A percentile compares a stretch with the other conserved stretches of the same genome.
phyloP scores from a whole-genome alignment of 2,888 invertebrate species.

The Leuctra nigra region DNA sequence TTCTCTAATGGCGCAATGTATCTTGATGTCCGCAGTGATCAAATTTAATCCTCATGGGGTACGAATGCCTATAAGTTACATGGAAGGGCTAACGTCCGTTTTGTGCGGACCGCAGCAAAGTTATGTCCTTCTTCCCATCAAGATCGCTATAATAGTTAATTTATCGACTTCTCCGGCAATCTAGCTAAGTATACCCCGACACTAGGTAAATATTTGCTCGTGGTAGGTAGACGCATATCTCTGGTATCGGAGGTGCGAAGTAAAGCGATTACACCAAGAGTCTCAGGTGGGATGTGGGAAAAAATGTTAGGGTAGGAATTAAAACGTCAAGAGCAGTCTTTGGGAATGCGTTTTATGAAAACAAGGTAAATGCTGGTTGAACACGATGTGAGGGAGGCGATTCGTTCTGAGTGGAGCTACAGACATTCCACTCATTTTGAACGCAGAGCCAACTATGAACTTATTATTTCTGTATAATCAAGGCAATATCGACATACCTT shows the following conservation, averaged over 20 bases:
- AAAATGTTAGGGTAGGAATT: background rate
- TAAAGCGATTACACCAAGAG: no score
- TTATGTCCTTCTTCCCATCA: constrained; percentile 10
- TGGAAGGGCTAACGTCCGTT: constrained; percentile 46
- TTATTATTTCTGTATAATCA: no score
- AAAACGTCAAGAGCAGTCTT: background rate
- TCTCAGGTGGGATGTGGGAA: no score
- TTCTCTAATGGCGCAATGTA: constrained; percentile 45
- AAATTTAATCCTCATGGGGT: constrained; percentile 44
- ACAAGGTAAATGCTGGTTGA: no score
- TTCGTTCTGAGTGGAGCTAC: no score
- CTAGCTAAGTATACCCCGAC: constrained; percentile 8
- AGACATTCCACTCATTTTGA: no score
- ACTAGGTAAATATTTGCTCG: constrained; percentile 6
- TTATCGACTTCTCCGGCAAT: constrained; percentile 11
- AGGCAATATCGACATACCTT: no score
- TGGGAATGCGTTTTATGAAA: background rate
- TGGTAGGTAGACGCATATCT: no score
- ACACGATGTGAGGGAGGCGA: no score
- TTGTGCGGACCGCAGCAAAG: constrained; percentile 38
- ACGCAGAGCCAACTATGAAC: no score
- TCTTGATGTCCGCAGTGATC: constrained; percentile 46
- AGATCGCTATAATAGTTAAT: constrained; percentile 2
- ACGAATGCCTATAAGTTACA: constrained; percentile 39
- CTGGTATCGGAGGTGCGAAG: no score